Evolutionary conservation across 2,113 vertebrate genomes (phyloP), one percentile per base, ranked within the genome.

Genomic region (Neogale vison): DNA sequence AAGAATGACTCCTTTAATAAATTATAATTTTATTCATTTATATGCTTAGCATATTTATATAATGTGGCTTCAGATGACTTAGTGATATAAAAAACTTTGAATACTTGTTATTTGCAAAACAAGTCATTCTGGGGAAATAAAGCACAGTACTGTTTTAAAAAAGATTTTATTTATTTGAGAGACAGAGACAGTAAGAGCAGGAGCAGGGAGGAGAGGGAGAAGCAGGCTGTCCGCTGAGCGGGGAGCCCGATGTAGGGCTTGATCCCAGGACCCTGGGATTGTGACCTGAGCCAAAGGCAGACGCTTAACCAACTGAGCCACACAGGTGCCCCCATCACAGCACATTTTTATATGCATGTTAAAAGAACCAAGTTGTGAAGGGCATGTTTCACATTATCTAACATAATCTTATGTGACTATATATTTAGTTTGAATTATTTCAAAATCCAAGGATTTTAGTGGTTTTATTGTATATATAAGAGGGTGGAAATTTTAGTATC

Each of bases 391-490:
- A 74, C 14, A 31, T 85, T 90, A 50, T 50, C n/a, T 94, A 86
- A 86, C 45, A 55, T 90, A 94, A 85, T 50, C 13, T 80, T 95
- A 55, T 2, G 3, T 88, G n/a, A 14, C 36, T 96, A 0, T 89
- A 14, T 87, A 61, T 91, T 96, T 76, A 80, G 6, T 67, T 92
- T 95, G 91, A 93, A 83, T 84, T 94, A 77, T 83, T 95, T 95
- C 55, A 87, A 84, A 96, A 81, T 90, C 17, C 42, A 72, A 93
- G 63, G 1, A 7, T 72, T 81, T 96, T 76, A 90, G 6, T 88
- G 81, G 36, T 45, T 96, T 96, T 88, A 39, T 77, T 96, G 6
- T 96, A 24, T 63, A 42, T 95, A 24, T 63, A 42, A 92, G 79
- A 93, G 7, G 3, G 29, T 93, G 20, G 57, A 29, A 84, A 39